phyloP scores from a whole-genome alignment of 2,113 vertebrate genomes.

The Tetrao urogallus region DNA sequence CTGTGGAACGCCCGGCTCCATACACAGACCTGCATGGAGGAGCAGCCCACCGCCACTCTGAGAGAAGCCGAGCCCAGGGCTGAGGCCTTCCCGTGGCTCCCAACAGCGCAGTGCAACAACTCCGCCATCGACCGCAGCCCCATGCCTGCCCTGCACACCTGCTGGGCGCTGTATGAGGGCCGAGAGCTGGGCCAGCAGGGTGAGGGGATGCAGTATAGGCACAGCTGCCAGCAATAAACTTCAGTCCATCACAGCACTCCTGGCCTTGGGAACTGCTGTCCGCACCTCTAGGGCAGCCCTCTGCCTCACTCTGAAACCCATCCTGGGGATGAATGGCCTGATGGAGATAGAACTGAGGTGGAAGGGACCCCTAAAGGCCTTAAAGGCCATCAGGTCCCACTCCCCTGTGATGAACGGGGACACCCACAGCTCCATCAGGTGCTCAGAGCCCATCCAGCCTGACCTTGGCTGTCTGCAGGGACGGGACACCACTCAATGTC shows the following conservation, averaged over 20 bases:
- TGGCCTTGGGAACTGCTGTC: not conserved
- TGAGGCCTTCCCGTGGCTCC: not conserved
- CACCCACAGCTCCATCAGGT: too few species aligned
- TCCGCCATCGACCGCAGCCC: not conserved
- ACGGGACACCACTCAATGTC: not conserved
- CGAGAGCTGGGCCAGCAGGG: not conserved
- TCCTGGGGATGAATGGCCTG: accelerated
- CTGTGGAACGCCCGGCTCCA: not conserved
- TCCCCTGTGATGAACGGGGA: too few species aligned
- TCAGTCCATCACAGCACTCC: accelerated
- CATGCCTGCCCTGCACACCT: accelerated
- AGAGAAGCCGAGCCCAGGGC: not conserved
- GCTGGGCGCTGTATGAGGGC: not conserved
- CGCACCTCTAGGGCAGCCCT: accelerated
- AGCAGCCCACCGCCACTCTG: not conserved
- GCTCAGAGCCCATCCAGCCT: too few species aligned
- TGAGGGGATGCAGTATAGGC: accelerated
- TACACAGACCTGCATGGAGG: too few species aligned
- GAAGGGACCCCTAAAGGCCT: too few species aligned
- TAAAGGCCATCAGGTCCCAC: too few species aligned
- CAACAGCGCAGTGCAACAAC: accelerated
- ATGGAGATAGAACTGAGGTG: too few species aligned
- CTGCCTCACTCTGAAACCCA: too few species aligned
- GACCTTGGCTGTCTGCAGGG: too few species aligned
- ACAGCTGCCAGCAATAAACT: not conserved